Percentiles rank a stretch among this genome's conserved stretches.
These are phyloP conservation scores for Acipenser transmontanus DNA, from an alignment of 2,797 vertebrate species.

Conservation along the genomic window DNA sequence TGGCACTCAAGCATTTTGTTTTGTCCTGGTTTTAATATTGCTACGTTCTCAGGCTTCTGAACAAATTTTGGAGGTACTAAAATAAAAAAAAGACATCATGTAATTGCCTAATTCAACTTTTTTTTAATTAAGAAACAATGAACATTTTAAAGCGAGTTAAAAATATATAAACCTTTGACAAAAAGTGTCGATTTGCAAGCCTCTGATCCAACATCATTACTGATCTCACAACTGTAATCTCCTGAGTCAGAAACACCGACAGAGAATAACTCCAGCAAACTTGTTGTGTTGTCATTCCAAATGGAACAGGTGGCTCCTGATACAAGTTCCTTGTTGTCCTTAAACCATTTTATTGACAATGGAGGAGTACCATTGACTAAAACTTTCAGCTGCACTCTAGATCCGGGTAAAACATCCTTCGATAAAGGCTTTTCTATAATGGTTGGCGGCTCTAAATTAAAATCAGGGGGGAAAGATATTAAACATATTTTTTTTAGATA, in stretches of 20 bases:
- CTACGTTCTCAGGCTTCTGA: slow-evolving; percentile 75
- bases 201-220: slow-evolving; percentile 83
- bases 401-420: slow-evolving; percentile 80
- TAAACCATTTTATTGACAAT: slow-evolving; percentile 90
- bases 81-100: slow-evolving; percentile 28
- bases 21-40: slow-evolving; percentile 79
- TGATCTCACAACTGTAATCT: slow-evolving; percentile 84
- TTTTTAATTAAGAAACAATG: slow-evolving; percentile 6
- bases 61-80: slow-evolving; percentile 88
- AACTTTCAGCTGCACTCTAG: slow-evolving; percentile 81
- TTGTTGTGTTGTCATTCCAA: slow-evolving; percentile 82
- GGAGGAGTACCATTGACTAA: slow-evolving; percentile 81
- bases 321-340: slow-evolving; percentile 81
- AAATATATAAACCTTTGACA: slow-evolving; percentile 81
- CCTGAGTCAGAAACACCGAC: slow-evolving; percentile 80
- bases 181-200: slow-evolving; percentile 81
- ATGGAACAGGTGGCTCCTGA: slow-evolving; percentile 76
- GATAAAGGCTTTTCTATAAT: slow-evolving; percentile 86
- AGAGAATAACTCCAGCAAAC: slow-evolving; percentile 82
- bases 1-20: slow-evolving; percentile 84
- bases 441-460: slow-evolving; percentile 75
- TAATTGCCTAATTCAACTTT: neutral
- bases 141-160: slow-evolving; percentile 13
- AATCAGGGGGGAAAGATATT: slow-evolving; percentile 7
- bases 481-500: too few species aligned